Base-by-base conservation (phyloP, 1,140 invertebrate genomes). In the Tigriopus japonicus region DNA sequence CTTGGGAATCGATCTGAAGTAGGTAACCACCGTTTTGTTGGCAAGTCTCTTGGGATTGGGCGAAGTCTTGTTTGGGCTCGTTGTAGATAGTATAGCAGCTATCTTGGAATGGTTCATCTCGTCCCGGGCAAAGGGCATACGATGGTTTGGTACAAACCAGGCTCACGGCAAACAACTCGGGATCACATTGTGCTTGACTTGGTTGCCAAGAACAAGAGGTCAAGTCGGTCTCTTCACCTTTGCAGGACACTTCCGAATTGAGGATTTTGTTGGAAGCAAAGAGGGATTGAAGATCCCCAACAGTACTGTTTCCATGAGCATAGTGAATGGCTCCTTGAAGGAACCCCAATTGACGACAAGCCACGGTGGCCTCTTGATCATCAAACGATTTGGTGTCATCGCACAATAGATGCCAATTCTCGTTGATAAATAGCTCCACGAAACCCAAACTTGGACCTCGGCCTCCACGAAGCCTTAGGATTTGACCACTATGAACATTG, bases 341-440 rank as follows among this genome's bases (percentile, higher is more conserved):
- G 52, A 40, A 65, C 15, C 64, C 64, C 10, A 65, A 56, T 15
- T 65, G 62, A 15, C 53, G 42, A n/a, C 64, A 65, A 21, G 63
- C 62, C 0, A 62, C 49, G 12, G 62, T 59, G 13, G 62, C 64
- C 42, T 63, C 64, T 49, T 49, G 45, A 10, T 17, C 21, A 10
- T 49, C 21, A 15, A 15, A 49, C 10, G 45, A 49, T 49, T 15
- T 17, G 45, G n/a, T 21, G 3, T 12, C 45, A 49, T 49, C 21
- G 45, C 45, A 49, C 3, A 49, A 6, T 6, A 49, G 45, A 49
- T 49, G 45, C 45, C 45, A 49, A 49, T 49, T 21, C n/a, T 21
- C 45, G n/a, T 49, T 21, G 10, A 21, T 21, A 17, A 17, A 17
- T 15, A 49, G n/a, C 45, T 49, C 45, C n/a, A 49, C 45, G 21